A percentile compares a stretch with the other conserved stretches of the same genome.
These are phyloP conservation scores for Tenthredo mesomela DNA, from an alignment of 2,888 invertebrate species.

Conservation along the genomic window DNA sequence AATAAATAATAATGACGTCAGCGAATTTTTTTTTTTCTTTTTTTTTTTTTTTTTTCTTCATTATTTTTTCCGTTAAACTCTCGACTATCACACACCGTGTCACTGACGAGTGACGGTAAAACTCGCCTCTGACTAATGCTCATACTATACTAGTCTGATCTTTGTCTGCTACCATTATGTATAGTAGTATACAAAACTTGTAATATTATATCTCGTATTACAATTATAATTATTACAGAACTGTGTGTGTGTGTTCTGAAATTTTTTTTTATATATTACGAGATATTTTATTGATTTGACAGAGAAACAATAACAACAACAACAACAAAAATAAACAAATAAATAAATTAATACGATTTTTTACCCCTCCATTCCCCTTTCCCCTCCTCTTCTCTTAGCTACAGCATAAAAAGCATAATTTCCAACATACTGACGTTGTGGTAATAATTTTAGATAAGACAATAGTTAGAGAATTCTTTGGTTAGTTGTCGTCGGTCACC, in stretches of 20 bases:
- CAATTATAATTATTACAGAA: too few species aligned
- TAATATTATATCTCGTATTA: too few species aligned
- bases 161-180: slow-evolving; percentile 11
- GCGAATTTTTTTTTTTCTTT: slow-evolving; percentile 2
- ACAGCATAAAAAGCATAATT: not conserved
- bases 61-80: not conserved
- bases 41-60: not conserved
- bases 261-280: too few species aligned
- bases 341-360: too few species aligned
- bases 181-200: not conserved
- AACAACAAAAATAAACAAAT: too few species aligned
- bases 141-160: slow-evolving; percentile 5
- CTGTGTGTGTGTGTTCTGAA: too few species aligned
- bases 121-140: not conserved
- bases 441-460: slow-evolving; percentile 26
- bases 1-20: slow-evolving; percentile 43
- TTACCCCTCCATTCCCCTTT: not conserved
- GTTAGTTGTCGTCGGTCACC: not conserved
- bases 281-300: too few species aligned
- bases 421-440: not conserved
- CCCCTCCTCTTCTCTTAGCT: not conserved
- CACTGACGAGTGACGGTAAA: not conserved
- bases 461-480: slow-evolving; percentile 19
- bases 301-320: too few species aligned
- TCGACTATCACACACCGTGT: not conserved